These are phyloP conservation scores for Triops longicaudatus DNA, from an alignment of 1,140 invertebrate species.

Conservation along the genomic window DNA sequence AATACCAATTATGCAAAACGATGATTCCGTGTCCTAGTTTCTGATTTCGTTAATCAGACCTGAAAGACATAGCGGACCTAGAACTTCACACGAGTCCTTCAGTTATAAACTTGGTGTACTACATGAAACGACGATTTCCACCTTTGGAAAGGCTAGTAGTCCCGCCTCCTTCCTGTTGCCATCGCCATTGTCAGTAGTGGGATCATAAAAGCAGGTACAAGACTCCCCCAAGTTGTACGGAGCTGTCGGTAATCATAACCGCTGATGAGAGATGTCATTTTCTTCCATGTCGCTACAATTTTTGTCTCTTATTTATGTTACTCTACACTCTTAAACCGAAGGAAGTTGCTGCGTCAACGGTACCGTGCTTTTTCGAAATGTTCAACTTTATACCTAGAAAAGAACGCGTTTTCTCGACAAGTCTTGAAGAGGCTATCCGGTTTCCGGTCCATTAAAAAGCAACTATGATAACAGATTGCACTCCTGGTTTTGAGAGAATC, in stretches of 20 bases:
- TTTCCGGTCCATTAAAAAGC: constrained; percentile 8
- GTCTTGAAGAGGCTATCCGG: neutral
- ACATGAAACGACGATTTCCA: neutral
- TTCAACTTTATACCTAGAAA: neutral
- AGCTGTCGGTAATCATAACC: neutral
- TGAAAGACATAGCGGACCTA: neutral
- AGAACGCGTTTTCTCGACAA: neutral
- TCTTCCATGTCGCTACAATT: neutral
- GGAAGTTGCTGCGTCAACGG: no score
- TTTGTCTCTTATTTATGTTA: neutral
- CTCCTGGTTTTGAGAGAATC: neutral
- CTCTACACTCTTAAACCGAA: no score
- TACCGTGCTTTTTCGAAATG: no score
- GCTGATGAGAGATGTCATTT: neutral
- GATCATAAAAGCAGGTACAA: neutral
- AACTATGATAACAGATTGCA: neutral
- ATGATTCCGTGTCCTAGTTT: neutral
- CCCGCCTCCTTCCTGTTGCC: constrained; percentile 9
- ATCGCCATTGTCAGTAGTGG: neutral
- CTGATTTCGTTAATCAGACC: neutral
- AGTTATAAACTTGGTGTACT: neutral
- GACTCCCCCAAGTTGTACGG: neutral
- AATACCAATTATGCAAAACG: neutral
- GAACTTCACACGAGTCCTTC: neutral
- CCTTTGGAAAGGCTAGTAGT: neutral